These are phyloP conservation scores for Copidosoma floridanum DNA, from an alignment of 1,140 invertebrate species.

Conservation along the genomic window DNA sequence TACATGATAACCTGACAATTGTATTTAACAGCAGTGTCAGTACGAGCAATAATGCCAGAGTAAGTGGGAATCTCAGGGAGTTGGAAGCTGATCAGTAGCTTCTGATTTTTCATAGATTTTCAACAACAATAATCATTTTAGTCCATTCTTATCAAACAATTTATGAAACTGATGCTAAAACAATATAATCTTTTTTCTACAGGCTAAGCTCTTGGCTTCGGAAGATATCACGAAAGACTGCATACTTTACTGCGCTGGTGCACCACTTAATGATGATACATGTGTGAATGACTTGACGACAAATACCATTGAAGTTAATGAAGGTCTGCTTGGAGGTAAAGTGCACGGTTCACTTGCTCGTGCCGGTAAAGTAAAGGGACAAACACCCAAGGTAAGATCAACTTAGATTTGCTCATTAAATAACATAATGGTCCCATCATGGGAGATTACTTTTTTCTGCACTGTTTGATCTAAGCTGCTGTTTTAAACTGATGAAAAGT, in stretches of 20 bases:
- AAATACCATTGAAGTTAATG: conserved; percentile 74
- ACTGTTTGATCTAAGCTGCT: conserved; percentile 37
- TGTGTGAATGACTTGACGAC: conserved; percentile 65
- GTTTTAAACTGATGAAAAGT: conserved; percentile 18
- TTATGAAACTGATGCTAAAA: not conserved
- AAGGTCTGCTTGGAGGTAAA: conserved; percentile 86
- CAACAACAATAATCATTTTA: conserved; percentile 19
- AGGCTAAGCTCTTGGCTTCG: conserved; percentile 56
- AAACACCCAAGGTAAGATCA: conserved; percentile 98
- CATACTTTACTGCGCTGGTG: conserved; percentile 71
- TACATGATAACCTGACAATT: conserved; percentile 43
- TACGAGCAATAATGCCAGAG: conserved; percentile 45
- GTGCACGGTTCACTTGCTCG: conserved; percentile 98
- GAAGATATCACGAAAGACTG: conserved; percentile 71
- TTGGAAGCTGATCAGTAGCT: conserved; percentile 2
- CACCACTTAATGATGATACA: conserved; percentile 71
- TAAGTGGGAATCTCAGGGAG: conserved; percentile 36
- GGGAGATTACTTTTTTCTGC: too few species aligned
- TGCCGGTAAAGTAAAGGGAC: conserved; percentile 99
- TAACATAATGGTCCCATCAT: too few species aligned
- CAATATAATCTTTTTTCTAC: conserved; percentile 43
- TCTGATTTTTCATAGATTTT: conserved; percentile 32
- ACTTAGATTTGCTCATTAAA: too few species aligned
- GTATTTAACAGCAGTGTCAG: conserved; percentile 29
- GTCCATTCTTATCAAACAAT: not conserved